Percentiles rank a stretch among this genome's conserved stretches.
phyloP scores from a whole-genome alignment of 2,888 invertebrate species.

The Lepidocyrtinus sp. region DNA sequence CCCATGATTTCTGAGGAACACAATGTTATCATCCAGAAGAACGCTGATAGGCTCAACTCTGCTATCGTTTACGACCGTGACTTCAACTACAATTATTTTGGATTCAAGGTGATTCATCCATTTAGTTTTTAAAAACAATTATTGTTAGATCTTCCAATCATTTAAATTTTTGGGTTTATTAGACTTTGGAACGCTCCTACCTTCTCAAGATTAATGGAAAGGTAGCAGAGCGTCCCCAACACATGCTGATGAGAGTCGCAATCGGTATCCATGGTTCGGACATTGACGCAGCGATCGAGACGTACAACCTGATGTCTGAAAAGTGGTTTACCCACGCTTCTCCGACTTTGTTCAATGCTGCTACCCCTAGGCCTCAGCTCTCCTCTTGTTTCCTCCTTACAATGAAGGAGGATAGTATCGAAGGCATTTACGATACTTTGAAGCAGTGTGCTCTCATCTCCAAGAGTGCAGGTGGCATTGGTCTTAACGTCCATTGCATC shows the following conservation, averaged over 20 bases:
- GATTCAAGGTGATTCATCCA: constrained; percentile 82
- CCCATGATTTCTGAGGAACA: constrained; percentile 92
- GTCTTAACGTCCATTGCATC: constrained; percentile 96
- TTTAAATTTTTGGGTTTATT: constrained; percentile 62
- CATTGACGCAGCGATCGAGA: constrained; percentile 92
- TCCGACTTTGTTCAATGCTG: constrained; percentile 96
- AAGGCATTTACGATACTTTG: constrained; percentile 93
- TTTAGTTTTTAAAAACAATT: neutral
- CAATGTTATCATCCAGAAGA: constrained; percentile 84
- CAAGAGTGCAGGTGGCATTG: constrained; percentile 97
- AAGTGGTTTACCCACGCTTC: constrained; percentile 98
- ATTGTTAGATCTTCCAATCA: too few relatives aligned
- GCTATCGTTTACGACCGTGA: constrained; percentile 98
- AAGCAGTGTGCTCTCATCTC: constrained; percentile 96
- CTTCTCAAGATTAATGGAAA: constrained; percentile 91
- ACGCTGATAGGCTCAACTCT: constrained; percentile 93
- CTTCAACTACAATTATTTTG: constrained; percentile 97
- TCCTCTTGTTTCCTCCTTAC: constrained; percentile 96
- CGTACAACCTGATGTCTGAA: constrained; percentile 95
- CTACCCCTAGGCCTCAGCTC: constrained; percentile 90
- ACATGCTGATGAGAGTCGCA: constrained; percentile 98
- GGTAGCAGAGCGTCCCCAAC: constrained; percentile 97
- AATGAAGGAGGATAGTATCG: constrained; percentile 95
- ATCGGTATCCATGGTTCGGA: constrained; percentile 97
- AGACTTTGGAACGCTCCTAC: constrained; percentile 95